Evolutionary conservation across 2,797 vertebrate species (phyloP).

Genomic region (Streptopelia turtur): DNA sequence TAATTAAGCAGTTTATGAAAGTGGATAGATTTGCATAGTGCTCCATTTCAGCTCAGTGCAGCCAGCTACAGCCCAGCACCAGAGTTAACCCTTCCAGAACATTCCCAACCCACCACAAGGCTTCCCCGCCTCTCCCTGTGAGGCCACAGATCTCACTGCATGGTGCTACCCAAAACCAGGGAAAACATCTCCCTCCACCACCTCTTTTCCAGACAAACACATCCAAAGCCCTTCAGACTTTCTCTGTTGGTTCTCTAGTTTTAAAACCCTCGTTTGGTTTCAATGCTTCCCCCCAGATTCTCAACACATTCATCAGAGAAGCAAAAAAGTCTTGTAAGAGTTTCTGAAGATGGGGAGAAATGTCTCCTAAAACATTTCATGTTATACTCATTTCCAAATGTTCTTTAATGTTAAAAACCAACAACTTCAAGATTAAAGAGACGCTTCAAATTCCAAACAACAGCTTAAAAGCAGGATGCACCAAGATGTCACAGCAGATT

Average conservation of each 20-base stretch:
- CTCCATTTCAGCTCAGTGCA: slow-evolving; percentile 65
- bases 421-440: not conserved
- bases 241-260: not conserved
- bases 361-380: not conserved
- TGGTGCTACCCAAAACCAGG: not conserved
- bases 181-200: not conserved
- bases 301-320: not conserved
- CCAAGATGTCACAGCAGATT: not conserved
- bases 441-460: not conserved
- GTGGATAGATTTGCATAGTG: slow-evolving; percentile 78
- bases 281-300: not conserved
- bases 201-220: not conserved
- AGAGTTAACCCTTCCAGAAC: slow-evolving; percentile 69
- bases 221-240: not conserved
- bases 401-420: slow-evolving; percentile 42
- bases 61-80: slow-evolving; percentile 30
- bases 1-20: slow-evolving; percentile 86
- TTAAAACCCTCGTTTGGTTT: not conserved
- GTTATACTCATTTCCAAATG: not conserved
- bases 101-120: not conserved
- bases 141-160: not conserved
- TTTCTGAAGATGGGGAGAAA: not conserved
- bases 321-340: not conserved
- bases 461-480: not conserved
- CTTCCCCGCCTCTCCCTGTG: not conserved